Conservation (phyloP, 1,140 invertebrate genomes). For the Ctenoplectra terminalis region DNA sequence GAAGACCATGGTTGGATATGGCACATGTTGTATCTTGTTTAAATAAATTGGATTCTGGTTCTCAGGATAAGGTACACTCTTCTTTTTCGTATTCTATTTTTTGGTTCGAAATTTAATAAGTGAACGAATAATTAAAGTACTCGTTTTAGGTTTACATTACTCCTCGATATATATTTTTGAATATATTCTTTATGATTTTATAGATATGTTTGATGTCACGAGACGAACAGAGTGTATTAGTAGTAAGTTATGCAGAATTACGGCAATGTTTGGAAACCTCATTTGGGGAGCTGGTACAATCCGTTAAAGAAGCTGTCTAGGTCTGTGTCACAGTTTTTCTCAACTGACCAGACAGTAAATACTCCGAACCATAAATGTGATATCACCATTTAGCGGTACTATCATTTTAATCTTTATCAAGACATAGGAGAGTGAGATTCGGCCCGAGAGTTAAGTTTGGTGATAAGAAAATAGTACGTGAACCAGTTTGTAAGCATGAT, state of each 20-base stretch:
- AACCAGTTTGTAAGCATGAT: conserved; percentile 61
- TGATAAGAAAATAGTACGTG: conserved; percentile 57
- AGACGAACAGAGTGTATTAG: conserved; percentile 97
- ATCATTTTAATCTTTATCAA: conserved; percentile 71
- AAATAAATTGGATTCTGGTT: conserved; percentile 96
- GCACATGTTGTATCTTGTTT: conserved; percentile 96
- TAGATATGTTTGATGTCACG: conserved; percentile 97
- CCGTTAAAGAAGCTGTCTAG: conserved; percentile 82
- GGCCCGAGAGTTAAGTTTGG: conserved; percentile 51
- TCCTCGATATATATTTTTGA: not conserved
- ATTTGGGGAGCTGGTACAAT: conserved; percentile 91
- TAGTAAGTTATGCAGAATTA: conserved; percentile 96
- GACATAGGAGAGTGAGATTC: conserved; percentile 55
- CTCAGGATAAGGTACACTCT: conserved; percentile 89
- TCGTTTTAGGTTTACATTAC: not conserved
- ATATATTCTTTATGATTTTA: conserved; percentile 16
- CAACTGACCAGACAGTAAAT: conserved; percentile 49
- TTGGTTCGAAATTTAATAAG: not conserved
- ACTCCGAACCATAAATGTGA: conserved; percentile 80
- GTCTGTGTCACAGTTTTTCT: conserved; percentile 23
- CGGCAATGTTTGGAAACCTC: conserved; percentile 97
- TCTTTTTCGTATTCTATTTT: not conserved
- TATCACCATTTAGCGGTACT: conserved; percentile 81
- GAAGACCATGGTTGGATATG: conserved; percentile 97
- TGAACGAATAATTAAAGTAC: not conserved